Evolutionary conservation across 1,140 invertebrate genomes (phyloP), one percentile per base, ranked within the genome.

Genomic region (Calliphora vicina): DNA sequence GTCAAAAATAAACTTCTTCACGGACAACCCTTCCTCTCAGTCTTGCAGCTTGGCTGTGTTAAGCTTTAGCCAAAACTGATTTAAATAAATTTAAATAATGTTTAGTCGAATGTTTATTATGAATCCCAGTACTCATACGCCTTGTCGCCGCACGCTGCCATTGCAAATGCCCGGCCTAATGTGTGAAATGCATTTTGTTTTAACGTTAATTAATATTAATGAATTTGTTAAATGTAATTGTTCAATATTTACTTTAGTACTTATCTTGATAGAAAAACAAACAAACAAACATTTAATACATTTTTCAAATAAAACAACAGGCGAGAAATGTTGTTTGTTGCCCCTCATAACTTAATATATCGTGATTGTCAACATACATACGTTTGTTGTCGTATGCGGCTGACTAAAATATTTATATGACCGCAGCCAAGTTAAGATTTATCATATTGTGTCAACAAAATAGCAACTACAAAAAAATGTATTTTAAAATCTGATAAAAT

Each of bases 201-300:
- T 25, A 25, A 67, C 17, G n/a, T 67, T 67, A 67, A 67, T 67
- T 67, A 67, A 67, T 67, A 67, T 67, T 67, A 67, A 67, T 67
- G 61, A 67, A 67, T 67, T 67, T 67, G 61, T 67, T 67, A 67
- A 67, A 67, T 67, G 61, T 67, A 23, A 67, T 67, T 67, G 61
- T 67, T 67, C n/a, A 67, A 67, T 67, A 67, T 67, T 67, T 67
- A 67, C 50, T 67, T 67, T 67, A 25, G n/a, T 67, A 20, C 61
- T 67, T 67, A 67, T 67, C 61, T 17, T 20, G 61, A 67, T 67
- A 67, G 61, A 23, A 10, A 67, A 25, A 67, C 61, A 67, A 67
- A 25, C n/a, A 67, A 25, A 67, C 61, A 67, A 67, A 25, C n/a
- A 57, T n/a, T 67, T 20, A 23, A 67, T 67, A 67, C 35, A 35